Conservation (phyloP, 2,113 vertebrate species). For the Rynchops niger region DNA sequence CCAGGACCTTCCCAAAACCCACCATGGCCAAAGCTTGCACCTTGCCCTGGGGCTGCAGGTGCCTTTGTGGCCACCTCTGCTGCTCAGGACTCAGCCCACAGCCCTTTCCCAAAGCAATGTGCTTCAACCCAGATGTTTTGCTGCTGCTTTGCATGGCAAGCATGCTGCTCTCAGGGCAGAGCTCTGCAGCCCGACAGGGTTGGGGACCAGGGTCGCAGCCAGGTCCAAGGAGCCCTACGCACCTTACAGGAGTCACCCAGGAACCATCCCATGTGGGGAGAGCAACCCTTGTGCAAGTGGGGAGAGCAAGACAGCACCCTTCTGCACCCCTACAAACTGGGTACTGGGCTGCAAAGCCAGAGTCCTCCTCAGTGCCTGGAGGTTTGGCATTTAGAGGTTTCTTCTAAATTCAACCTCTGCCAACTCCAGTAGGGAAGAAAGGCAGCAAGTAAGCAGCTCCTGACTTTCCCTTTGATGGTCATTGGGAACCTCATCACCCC, state of each 20-base stretch:
- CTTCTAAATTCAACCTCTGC: background rate
- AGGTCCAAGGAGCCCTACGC: background rate
- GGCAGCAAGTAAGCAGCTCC: background rate
- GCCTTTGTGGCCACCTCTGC: background rate
- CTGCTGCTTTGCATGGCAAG: background rate
- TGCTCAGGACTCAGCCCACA: background rate
- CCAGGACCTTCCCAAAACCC: background rate
- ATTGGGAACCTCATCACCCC: background rate
- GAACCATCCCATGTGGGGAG: rapidly evolving
- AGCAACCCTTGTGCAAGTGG: rapidly evolving
- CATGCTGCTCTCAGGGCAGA: background rate
- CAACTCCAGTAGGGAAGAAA: background rate
- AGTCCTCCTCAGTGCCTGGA: background rate
- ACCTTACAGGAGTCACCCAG: background rate
- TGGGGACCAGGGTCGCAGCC: background rate
- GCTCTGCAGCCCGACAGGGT: background rate
- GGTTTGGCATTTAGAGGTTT: background rate
- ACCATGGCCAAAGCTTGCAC: background rate
- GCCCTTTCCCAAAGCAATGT: background rate
- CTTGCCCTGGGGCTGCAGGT: background rate
- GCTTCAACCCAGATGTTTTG: background rate
- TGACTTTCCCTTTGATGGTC: background rate
- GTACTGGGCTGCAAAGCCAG: background rate
- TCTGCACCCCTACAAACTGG: background rate
- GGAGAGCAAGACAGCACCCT: background rate